Evolutionary conservation across 2,888 invertebrate genomes (phyloP), one percentile per base, ranked within the genome.

Genomic region (Drosophila ezoana): DNA sequence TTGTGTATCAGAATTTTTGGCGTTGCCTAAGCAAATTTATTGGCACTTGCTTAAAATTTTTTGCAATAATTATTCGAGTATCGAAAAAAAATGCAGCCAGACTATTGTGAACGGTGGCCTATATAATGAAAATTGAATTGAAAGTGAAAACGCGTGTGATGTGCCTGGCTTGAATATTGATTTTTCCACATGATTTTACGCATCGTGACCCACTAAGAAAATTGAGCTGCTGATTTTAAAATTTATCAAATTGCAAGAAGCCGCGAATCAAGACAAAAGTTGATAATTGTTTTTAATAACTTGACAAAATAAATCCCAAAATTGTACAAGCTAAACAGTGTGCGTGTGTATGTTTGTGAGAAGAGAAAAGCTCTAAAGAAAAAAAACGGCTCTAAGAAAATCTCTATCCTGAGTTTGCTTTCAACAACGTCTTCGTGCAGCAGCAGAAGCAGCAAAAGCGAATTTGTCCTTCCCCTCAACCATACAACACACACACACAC

Each of bases 351-450:
- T 49, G 75, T 53, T 40, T 23, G 48, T 44, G 59, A n/a, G 18
- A 78, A 56, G 76, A 66, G 68, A 67, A 84, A 82, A 87, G 85
- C 87, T 79, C 64, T 33, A 20, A 48, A 71, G 63, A 57, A 70
- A 32, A 48, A 65, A 81, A 70, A 71, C 52, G 60, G 66, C 69
- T 69, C 69, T 69, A 79, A 89, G 89, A 86, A 86, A 86, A 89
- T 86, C 89, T 86, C 86, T 86, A 86, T 86, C 87, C 86, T 82
- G 83, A 88, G 78, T 89, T 86, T 83, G 72, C 72, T 81, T 86
- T 76, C 54, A 53, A 72, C 66, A 72, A 79, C 72, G 79, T 85
- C 75, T 82, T 85, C 79, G 79, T 83, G 65, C 72, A 74, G 72
- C 72, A 69, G 73, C 57, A 85, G 43, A 43, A 67, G 63, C 64